Evolutionary conservation across 30 jellyfish, hydroid and myxozoan genomes (phyloP), one percentile per base, ranked within the genome.

Genomic region (Aurelia aurita): DNA sequence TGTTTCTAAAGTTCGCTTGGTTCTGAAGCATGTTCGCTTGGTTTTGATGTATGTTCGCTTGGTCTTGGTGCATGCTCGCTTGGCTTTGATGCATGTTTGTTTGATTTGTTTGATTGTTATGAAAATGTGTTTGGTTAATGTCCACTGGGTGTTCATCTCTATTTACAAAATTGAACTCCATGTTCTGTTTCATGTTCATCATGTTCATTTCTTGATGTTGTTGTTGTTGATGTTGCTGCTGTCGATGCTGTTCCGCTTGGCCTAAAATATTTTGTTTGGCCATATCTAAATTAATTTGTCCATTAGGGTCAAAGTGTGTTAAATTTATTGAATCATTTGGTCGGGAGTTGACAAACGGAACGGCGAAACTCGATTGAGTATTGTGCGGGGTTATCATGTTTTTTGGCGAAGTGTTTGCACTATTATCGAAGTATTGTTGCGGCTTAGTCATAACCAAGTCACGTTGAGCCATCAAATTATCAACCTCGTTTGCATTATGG

Each of bases 401-500:
- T 1, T 39, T 72, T n/a, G 78, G 28, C 9, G 88, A 43, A 5
- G 83, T 29, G 16, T 26, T 77, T 23, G 51, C 46, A 29, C 63
- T 21, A 14, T 21, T 29, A 63, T n/a, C 27, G 21, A 77, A 63
- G 47, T 58, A 77, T 35, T 77, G 79, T 34, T 59, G 77, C 29
- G 63, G 68, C 54, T 34, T 77, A 29, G 16, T 57, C 35, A 58
- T 62, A 2, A 55, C 76, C 10, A 57, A 12, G 49, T 75, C 70
- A 32, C 59, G 79, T 22, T 77, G 57, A 31, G 34, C 59, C 22
- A 77, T 39, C 46, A 77, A 77, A 35, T 39, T 45, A 9, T 26
- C 54, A 21, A 77, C 88, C 78, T 77, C 79, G 69, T 18, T 60
- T 12, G 16, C 88, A 63, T 43, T 32, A 26, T 77, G 88, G 55